Conservation (phyloP, 2,888 invertebrate species). For the Fragum sueziense region DNA sequence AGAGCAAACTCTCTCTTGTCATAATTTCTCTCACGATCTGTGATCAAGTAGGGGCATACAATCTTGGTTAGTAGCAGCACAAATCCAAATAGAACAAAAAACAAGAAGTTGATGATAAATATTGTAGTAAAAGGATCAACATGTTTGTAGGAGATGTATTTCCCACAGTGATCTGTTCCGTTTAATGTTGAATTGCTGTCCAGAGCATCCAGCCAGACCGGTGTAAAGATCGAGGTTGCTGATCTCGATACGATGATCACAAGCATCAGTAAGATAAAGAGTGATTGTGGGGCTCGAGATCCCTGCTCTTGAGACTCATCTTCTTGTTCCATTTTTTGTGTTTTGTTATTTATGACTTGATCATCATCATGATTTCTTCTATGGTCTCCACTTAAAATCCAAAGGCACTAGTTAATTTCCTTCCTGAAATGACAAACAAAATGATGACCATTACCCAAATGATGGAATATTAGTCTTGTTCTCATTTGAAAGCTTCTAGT, state of each 20-base stretch:
- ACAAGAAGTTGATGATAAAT: constrained; percentile 58
- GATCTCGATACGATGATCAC: constrained; percentile 37
- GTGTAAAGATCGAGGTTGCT: constrained; percentile 60
- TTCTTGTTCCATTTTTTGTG: not conserved
- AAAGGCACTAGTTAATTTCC: too few relatives aligned
- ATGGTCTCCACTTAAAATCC: too few relatives aligned
- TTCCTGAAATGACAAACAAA: too few relatives aligned
- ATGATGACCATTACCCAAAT: too few relatives aligned
- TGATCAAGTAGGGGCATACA: constrained; percentile 42
- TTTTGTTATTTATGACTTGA: too few relatives aligned
- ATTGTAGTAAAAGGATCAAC: constrained; percentile 59
- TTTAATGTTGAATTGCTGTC: constrained; percentile 40
- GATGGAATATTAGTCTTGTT: too few relatives aligned
- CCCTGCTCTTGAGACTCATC: not conserved
- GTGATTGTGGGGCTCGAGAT: not conserved
- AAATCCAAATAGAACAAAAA: constrained; percentile 49
- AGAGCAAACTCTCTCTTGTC: constrained; percentile 63
- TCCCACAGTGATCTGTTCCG: constrained; percentile 19
- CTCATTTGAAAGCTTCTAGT: too few relatives aligned
- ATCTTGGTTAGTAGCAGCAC: constrained; percentile 47
- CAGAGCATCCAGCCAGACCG: constrained; percentile 59
- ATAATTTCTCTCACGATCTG: constrained; percentile 56
- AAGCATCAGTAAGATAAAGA: not conserved
- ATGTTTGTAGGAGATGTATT: constrained; percentile 22
- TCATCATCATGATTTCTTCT: too few relatives aligned